Conservation (phyloP, 2,888 invertebrate genomes). For the Augiades crinisus region DNA sequence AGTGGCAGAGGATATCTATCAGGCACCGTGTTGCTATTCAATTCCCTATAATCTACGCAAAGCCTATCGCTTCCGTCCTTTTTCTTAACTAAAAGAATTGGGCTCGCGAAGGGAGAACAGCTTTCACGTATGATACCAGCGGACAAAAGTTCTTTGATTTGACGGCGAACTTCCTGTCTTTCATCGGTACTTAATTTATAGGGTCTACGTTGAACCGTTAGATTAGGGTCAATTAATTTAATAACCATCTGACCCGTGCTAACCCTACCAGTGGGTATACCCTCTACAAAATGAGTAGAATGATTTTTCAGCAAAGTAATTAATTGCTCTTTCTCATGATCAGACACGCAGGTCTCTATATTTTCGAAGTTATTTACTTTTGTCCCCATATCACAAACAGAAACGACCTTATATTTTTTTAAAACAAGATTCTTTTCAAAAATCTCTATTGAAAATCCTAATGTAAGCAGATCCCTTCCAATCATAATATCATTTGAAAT, state of each 20-base stretch:
- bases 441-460: background rate
- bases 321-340: background rate
- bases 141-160: conserved; percentile 12
- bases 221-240: conserved; percentile 18
- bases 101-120: conserved; percentile 24
- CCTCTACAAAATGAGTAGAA: conserved; percentile 9
- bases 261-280: conserved; percentile 22
- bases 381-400: background rate
- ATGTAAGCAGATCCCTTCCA: background rate
- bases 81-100: conserved; percentile 26
- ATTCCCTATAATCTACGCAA: conserved; percentile 24
- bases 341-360: background rate
- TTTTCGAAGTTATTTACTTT: background rate
- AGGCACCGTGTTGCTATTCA: conserved; percentile 9
- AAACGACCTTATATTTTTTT: background rate
- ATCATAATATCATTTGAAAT: background rate
- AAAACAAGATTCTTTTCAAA: background rate
- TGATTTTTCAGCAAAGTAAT: background rate
- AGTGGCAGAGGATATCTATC: background rate
- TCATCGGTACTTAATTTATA: conserved; percentile 22
- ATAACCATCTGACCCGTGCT: conserved; percentile 20
- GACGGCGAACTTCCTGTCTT: conserved; percentile 2
- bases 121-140: conserved; percentile 20
- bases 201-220: conserved; percentile 21
- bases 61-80: conserved; percentile 2